Percentiles rank a stretch among this genome's conserved stretches.
These are phyloP conservation scores for Whitmania pigra DNA, from an alignment of 1,140 invertebrate genomes.

Conservation along the genomic window DNA sequence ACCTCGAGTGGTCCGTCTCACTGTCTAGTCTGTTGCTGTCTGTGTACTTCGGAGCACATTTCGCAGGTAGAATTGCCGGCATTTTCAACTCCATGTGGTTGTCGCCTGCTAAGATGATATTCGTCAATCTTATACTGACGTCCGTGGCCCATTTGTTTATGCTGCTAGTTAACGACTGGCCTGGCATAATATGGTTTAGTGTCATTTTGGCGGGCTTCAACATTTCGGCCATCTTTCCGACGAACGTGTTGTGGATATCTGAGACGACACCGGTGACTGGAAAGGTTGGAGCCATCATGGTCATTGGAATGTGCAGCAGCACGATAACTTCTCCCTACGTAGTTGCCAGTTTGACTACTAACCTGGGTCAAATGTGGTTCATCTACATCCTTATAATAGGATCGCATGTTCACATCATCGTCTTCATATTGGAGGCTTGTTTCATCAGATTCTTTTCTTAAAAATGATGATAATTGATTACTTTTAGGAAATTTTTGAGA, in stretches of 20 bases:
- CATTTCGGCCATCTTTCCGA: constrained; percentile 1
- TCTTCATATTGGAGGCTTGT: neutral
- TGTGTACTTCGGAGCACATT: constrained; percentile 2
- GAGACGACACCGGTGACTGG: constrained; percentile 10
- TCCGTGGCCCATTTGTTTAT: neutral
- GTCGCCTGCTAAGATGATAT: constrained; percentile 3
- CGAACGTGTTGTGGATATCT: constrained; percentile 15
- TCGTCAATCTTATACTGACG: constrained; percentile 4
- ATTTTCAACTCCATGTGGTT: neutral
- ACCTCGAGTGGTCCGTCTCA: constrained; percentile 8
- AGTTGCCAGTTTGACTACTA: neutral
- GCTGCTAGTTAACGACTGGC: neutral
- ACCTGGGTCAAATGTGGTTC: neutral
- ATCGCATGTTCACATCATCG: neutral
- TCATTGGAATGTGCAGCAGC: neutral
- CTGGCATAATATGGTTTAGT: neutral
- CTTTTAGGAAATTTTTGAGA: no score
- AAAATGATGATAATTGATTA: no score
- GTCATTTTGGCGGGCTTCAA: constrained; percentile 7
- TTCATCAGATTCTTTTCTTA: neutral
- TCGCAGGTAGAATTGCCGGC: neutral
- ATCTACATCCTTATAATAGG: neutral
- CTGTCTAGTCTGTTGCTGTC: neutral
- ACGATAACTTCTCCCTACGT: neutral
- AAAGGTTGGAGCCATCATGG: neutral